Evolutionary conservation across 2,888 invertebrate genomes (phyloP).

Genomic region (Drosophila putrida): DNA sequence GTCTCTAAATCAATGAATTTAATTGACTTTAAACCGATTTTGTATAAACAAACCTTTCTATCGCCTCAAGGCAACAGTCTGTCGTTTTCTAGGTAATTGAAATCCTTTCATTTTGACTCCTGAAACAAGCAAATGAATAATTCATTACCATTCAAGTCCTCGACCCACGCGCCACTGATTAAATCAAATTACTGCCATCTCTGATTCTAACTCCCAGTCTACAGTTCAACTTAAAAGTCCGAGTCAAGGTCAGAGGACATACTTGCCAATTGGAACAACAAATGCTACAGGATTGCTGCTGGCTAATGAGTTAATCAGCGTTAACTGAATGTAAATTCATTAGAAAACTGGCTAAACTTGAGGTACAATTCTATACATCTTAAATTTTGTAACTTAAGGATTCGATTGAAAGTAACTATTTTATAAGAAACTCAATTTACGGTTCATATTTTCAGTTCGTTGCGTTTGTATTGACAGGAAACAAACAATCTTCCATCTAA

Average conservation of each 20-base stretch:
- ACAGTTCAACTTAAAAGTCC: conserved; percentile 8
- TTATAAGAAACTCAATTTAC: conserved; percentile 43
- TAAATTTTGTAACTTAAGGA: conserved; percentile 4
- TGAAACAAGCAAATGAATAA: conserved; percentile 58
- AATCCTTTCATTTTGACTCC: conserved; percentile 36
- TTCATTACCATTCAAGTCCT: conserved; percentile 57
- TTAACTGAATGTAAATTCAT: conserved; percentile 37
- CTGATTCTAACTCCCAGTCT: conserved; percentile 6
- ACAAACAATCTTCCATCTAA: conserved; percentile 59
- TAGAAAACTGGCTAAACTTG: conserved; percentile 15
- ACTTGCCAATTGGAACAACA: conserved; percentile 3
- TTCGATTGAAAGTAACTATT: conserved; percentile 13
- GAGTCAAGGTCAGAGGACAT: conserved; percentile 31
- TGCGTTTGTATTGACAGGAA: conserved; percentile 62
- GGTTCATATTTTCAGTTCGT: conserved; percentile 62
- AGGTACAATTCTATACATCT: conserved; percentile 3
- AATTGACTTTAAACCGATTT: conserved; percentile 50
- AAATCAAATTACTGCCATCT: conserved; percentile 57
- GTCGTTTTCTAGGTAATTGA: conserved; percentile 24
- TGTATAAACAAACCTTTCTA: conserved; percentile 21
- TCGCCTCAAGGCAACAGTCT: conserved; percentile 6
- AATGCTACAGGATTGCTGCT: conserved; percentile 3
- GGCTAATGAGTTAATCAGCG: conserved; percentile 41
- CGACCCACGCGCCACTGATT: conserved; percentile 52
- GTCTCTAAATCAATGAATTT: conserved; percentile 21